Evolutionary conservation across 92 coral and sea anemone genomes (phyloP), one percentile per base, ranked within the genome.

Genomic region (Phenganax marumi): DNA sequence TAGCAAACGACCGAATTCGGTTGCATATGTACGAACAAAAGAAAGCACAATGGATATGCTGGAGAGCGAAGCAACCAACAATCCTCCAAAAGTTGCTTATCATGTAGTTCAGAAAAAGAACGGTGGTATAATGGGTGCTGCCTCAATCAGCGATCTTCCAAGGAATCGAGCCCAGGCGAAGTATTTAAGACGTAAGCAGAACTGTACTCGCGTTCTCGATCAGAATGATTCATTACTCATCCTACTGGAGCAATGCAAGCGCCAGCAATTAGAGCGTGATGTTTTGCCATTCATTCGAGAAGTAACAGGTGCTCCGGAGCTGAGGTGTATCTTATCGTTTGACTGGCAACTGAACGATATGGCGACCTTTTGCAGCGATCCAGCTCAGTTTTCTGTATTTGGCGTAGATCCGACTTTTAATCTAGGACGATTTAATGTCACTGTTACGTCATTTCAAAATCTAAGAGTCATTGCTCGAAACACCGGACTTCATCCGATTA

Each of bases 311-410:
- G 77, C 83, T 63, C 79, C 87, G 24, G 82, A 76, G 52, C 81
- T 75, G 10, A 82, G 79, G 12, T 84, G 79, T 53, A 60, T 75
- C 65, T 55, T 89, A 51, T 77, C 70, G n/a, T 89, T 74, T 55
- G 86, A 63, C 63, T 75, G 82, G 87, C 87, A 75, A 65, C 55
- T 84, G 49, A 54, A 75, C 48, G 87, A 84, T 71, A 61, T 71
- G 14, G 81, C 66, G 49, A 75, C 39, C 49, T 75, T 75, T 81
- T 84, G 87, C 66, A 66, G 75, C 61, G 83, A 75, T 10, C 73
- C 73, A 70, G 76, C 56, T 46, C 66, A 84, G 68, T 65, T 79
- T 24, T 84, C 76, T 7, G 81, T 84, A 19, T 64, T 62, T 52
- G 79, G 75, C 14, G 87, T 73, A 14, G 66, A 84, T 25, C 82